Conservation (phyloP, 2,113 vertebrate genomes). For the Nycticebus coucang region DNA sequence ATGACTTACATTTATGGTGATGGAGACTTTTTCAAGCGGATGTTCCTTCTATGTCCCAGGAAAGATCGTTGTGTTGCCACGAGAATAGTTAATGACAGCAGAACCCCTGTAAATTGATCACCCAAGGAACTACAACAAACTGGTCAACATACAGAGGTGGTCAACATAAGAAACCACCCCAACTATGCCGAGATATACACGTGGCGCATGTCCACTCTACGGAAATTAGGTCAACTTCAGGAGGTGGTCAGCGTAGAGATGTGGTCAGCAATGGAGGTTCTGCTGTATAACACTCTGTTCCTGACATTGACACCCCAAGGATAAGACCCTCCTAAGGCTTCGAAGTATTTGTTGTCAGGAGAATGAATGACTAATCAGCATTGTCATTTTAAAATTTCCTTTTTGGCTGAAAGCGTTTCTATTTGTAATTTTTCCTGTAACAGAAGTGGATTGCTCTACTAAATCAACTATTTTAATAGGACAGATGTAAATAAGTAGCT, state of each 20-base stretch:
- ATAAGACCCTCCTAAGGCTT: neutral
- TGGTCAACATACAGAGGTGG: no score
- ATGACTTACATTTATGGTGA: neutral
- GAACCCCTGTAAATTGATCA: no score
- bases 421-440: neutral
- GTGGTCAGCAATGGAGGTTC: no score
- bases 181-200: no score
- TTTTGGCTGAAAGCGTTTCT: neutral
- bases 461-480: conserved; percentile 1
- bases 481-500: neutral
- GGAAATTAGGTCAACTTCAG: no score
- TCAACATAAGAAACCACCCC: no score
- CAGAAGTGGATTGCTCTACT: neutral
- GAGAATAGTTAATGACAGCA: neutral
- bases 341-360: neutral
- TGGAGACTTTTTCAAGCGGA: conserved; percentile 12
- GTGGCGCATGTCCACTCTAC: no score
- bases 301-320: neutral
- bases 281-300: neutral
- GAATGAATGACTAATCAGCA: conserved; percentile 12
- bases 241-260: no score
- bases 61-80: neutral
- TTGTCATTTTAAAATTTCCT: neutral
- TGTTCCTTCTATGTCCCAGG: neutral
- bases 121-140: no score